Conservation (phyloP, 2,888 invertebrate genomes). For the Torymus auratus region DNA sequence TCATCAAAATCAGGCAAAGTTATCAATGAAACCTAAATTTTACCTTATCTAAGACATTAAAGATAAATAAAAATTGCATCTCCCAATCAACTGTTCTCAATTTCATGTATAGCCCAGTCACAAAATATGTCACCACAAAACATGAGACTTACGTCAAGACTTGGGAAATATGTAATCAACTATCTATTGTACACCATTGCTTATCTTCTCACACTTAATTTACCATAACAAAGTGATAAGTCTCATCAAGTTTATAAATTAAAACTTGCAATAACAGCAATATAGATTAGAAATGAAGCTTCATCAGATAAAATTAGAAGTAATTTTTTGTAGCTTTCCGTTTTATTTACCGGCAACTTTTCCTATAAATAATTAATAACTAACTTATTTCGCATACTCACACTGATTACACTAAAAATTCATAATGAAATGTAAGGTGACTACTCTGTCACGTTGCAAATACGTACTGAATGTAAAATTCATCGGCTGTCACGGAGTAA, state of each 20-base stretch:
- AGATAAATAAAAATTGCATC: not conserved
- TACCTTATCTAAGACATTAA: not conserved
- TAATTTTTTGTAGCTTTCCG: too few relatives aligned
- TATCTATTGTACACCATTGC: not conserved
- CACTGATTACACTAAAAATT: too few relatives aligned
- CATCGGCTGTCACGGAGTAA: too few relatives aligned
- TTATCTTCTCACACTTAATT: slow-evolving; percentile 31
- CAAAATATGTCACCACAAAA: not conserved
- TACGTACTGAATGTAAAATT: too few relatives aligned
- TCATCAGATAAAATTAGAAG: not conserved
- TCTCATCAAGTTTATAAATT: not conserved
- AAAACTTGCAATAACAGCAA: too few relatives aligned
- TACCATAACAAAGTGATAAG: slow-evolving; percentile 26
- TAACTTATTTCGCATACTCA: too few relatives aligned
- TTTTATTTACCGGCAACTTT: too few relatives aligned
- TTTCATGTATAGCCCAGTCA: not conserved
- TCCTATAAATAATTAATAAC: too few relatives aligned
- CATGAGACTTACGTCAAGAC: not conserved
- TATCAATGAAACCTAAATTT: not conserved
- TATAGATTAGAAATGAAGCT: not conserved
- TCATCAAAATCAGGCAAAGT: not conserved
- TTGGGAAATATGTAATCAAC: slow-evolving; percentile 9
- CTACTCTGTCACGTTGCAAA: too few relatives aligned
- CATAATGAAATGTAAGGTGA: too few relatives aligned
- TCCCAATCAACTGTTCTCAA: not conserved